Base-by-base conservation (phyloP, 2,888 invertebrate genomes). In the Chalcis sispes region DNA sequence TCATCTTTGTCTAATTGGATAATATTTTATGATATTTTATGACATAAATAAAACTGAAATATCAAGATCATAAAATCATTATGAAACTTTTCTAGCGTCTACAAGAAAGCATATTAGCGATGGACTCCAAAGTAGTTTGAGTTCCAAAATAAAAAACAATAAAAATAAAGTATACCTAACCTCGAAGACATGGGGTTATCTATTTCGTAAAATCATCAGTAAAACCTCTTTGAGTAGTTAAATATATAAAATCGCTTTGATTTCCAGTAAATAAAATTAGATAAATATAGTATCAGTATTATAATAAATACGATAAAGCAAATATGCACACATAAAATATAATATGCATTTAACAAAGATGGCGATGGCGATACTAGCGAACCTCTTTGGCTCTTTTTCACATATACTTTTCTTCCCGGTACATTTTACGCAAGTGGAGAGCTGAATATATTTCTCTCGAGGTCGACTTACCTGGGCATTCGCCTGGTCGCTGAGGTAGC, bases 391-490 rank as follows among this genome's bases (percentile, higher is more conserved):
- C n/a, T n/a, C n/a, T n/a, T n/a, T 50, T 18, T n/a, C 29, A 13
- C n/a, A n/a, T n/a, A n/a, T 40, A 40, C n/a, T 54, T 27, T 8
- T 25, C 36, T 8, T 7, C 25, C 48, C 36, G 25, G n/a, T 56
- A 25, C 32, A 64, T 40, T 72, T 65, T 71, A 71, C 72, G 72
- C 72, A 72, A 54, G 58, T 48, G 29, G 25, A 42, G n/a, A n/a
- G n/a, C n/a, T n/a, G n/a, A n/a, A n/a, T n/a, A n/a, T n/a, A n/a
- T n/a, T n/a, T 61, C 8, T 52, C 59, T n/a, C 27, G 40, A 61
- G 42, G 18, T 56, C 25, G 52, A 74, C 74, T 74, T 62, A 74
- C 74, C 74, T 74, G 62, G 27, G 36, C 62, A 62, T 74, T 54
- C 62, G 67, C 13, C 56, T 50, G 50, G 5, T 13, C 15, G 42